Base-by-base conservation (phyloP, 2,113 vertebrate genomes). In the Loxodonta africana region DNA sequence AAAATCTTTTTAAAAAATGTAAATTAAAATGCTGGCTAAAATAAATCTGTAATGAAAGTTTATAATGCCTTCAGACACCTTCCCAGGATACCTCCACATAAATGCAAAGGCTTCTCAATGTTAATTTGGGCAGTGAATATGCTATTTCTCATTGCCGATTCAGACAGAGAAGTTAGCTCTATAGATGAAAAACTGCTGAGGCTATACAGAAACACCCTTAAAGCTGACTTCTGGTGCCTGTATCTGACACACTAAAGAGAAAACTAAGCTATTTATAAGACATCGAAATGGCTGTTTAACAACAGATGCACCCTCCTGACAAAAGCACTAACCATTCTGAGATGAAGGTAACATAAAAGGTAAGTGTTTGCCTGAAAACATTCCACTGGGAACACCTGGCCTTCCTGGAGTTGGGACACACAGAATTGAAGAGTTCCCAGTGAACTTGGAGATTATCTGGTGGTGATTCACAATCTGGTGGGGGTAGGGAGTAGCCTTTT, bases 21-120 rank as follows among this genome's bases (percentile, higher is more conserved):
- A 97, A 97, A 97, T 95, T 95, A 96, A 95, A 98, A 95, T 87
- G 83, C 8, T 82, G 28, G 57, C 76, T 91, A 81, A 96, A 94
- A 87, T 94, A 94, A 83, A 93, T 83, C 63, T 83, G 94, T 83
- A 97, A 86, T 94, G 95, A 90, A 94, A 93, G 62, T 87, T 86
- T 87, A 81, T 65, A 87, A 96, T 90, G 26, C 62, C 21, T 76
- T 81, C 65, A 83, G 90, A 90, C 2, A 85, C 65, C 51, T 95
- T 95, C 44, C 44, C 44, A 92, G n/a, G 71, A 89, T 77, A 67
- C 44, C 20, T 84, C 41, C n/a, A 17, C 69, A 76, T 92, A 96
- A 96, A 83, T 73, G 17, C 41, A 93, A 90, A 90, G 37, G 6
- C 60, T 92, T 93, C 51, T 78, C 30, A 69, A 10, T 62, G 46